phyloP scores from a whole-genome alignment of 2,888 invertebrate genomes.

The Rhyacophila evoluta region DNA sequence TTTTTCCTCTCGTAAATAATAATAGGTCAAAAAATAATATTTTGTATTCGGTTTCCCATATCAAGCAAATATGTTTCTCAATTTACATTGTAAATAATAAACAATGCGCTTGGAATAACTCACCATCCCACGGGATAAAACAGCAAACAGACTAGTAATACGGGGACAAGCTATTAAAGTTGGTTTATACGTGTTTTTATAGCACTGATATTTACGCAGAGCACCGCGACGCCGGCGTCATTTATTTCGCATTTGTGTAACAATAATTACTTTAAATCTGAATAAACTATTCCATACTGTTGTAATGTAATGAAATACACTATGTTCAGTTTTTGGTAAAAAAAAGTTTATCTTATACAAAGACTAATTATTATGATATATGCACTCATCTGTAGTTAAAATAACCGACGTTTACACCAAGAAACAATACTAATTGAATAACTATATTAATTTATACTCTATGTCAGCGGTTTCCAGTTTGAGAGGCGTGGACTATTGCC shows the following conservation, averaged over 20 bases:
- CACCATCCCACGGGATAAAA: background rate
- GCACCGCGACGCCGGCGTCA: background rate
- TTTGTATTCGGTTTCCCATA: background rate
- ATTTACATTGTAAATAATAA: constrained; percentile 10
- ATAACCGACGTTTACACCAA: no score
- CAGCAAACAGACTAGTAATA: background rate
- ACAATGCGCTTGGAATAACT: background rate
- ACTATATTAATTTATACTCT: no score
- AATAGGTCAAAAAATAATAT: no score
- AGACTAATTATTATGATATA: no score
- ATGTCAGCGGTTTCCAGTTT: no score
- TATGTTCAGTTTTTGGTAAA: no score
- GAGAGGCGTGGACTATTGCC: no score
- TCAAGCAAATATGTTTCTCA: background rate
- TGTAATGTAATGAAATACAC: no score
- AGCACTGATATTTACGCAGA: background rate
- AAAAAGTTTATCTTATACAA: no score
- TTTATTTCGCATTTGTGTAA: background rate
- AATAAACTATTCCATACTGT: background rate
- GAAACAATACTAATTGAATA: no score
- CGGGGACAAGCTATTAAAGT: background rate
- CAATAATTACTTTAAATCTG: background rate
- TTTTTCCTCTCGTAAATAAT: no score
- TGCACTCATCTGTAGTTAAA: no score
- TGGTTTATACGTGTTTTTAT: background rate